Evolutionary conservation across 2,113 vertebrate genomes (phyloP), one percentile per base, ranked within the genome.

Genomic region (Miniopterus natalensis): DNA sequence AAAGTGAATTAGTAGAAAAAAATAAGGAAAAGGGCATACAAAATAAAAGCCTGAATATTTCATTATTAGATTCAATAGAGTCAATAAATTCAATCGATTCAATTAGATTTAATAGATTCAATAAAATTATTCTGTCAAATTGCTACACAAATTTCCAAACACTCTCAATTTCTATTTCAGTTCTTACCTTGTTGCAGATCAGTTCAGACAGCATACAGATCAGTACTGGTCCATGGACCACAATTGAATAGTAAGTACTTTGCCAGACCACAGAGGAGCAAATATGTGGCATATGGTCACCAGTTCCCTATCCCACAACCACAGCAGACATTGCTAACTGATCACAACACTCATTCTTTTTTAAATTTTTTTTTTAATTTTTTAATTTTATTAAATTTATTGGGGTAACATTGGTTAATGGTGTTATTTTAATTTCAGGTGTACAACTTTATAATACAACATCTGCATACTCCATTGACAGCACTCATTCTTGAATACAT

Each of bases 1-100:
- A 90, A 92, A 92, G 80, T 70, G 45, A 95, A 92, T 92, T 81
- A 83, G 89, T 83, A 57, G 29, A 49, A 59, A 53, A 86, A 92
- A 73, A 53, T 59, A 36, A 78, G 27, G 85, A 59, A 63, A 84
- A 88, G 61, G 20, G 71, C 36, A 25, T 90, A 51, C 55, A 86
- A 88, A 96, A 84, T 68, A 61, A 90, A 95, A 91, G 49, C 80
- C 61, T 61, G 21, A 68, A 53, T 83, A 14, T 78, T 88, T 93
- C 57, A 86, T 90, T 80, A 49, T 86, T 92, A 40, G 47, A 88
- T 77, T 87, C 79, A 95, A 61, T 61, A 83, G 40, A 57, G 36
- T 90, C 40, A 70, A 71, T 53, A 66, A 90, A 91, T 83, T 84
- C 65, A 90, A 51, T 51, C 73, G 71, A 21, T 70, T 87, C 25